Base-by-base conservation (phyloP, 1,140 invertebrate genomes). In the Leptinotarsa lineolata region DNA sequence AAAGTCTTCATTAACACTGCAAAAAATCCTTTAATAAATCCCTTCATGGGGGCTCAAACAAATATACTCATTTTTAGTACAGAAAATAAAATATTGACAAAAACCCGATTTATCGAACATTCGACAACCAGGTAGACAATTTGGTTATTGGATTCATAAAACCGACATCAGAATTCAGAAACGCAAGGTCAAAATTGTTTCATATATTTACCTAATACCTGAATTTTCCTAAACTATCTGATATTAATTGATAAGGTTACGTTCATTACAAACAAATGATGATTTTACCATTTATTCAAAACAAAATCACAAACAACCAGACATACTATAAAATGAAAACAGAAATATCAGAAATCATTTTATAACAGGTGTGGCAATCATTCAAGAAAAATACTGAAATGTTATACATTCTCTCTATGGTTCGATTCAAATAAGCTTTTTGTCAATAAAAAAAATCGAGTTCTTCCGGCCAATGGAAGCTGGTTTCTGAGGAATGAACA, bases 31-130 rank as follows among this genome's bases (percentile, higher is more conserved):
- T 61, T 3, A 24, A 63, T 21, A n/a, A 63, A 71, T 22, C 24
- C 60, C 69, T 44, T 30, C 21, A 18, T 11, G 44, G 59, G 63
- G 59, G 61, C 44, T 71, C 60, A 22, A 30, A 22, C 46, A 54
- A 68, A 68, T 68, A 58, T n/a, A 68, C 22, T 68, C 20, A 39
- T 60, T 48, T 71, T 72, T 70, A 64, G 67, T 74, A 70, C 59
- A 70, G 61, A 72, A 68, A 75, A 75, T 72, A 75, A 75, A 75
- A 75, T 72, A 75, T 72, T 68, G 73, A 74, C 60, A 58, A 74
- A 74, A 74, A 65, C 48, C 48, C 46, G 13, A 68, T 22, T 45
- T 46, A 39, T 18, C 39, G 20, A 24, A 63, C 48, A 54, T 39
- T 39, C 30, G 30, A 39, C 30, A 39, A 39, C 30, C 30, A 39